Base-by-base conservation (phyloP, 2,797 vertebrate species). In the Sebastes elongatus region DNA sequence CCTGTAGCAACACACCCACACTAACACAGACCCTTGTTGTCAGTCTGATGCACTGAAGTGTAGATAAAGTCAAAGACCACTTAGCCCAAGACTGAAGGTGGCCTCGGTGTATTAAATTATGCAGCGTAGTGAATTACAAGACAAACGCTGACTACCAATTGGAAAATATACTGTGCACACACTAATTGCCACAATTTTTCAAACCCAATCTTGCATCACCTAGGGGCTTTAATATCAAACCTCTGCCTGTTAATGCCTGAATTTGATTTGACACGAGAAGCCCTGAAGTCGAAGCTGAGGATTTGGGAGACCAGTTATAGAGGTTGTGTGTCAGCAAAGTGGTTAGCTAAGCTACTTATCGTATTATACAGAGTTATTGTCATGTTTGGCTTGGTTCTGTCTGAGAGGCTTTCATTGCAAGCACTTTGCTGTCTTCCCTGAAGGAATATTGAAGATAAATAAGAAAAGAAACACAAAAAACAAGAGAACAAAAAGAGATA, bases 291-390 rank as follows among this genome's bases (percentile, higher is more conserved):
- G 84, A 89, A 81, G 83, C 71, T 5, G 32, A 74, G 80, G 87
- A 92, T 90, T 89, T 82, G 49, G 57, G 53, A 55, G 81, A 81
- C 77, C 73, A 76, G 86, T 87, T 88, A 49, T 84, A 70, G 63
- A 86, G 85, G 78, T 83, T 89, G 83, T 70, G 88, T 90, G 89
- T 93, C 86, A 88, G 89, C 79, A 88, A 85, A 80, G 76, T 88
- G 79, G 81, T 86, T 82, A 75, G 86, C 84, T 93, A 92, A 92
- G 92, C 93, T 89, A 88, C 92, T 93, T 94, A 92, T 85, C 30
- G 74, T 74, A 85, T 92, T 91, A 90, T 83, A 74, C 61, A 56
- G 83, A 81, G 76, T 91, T 88, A 90, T 92, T 89, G 91, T 91
- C 76, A 74, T 89, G 79, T 86, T 92, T 84, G 88, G 63, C 84